Evolutionary conservation across 2,797 vertebrate species (phyloP).

Genomic region (Cyprinella venusta): DNA sequence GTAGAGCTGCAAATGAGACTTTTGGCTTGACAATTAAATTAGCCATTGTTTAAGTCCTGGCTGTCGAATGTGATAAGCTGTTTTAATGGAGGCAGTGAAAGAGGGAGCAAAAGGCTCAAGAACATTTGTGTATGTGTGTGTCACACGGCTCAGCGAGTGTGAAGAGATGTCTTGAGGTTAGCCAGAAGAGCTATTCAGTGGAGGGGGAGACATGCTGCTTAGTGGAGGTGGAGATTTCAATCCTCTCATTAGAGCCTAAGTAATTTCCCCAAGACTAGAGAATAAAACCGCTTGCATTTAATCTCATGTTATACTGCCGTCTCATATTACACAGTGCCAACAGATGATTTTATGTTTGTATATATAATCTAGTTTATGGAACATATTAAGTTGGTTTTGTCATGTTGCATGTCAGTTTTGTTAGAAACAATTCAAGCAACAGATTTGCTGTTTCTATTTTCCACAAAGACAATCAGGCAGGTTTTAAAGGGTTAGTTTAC

Average conservation of each 20-base stretch:
- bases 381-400: not conserved
- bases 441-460: too few species aligned
- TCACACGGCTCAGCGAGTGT: conserved; percentile 38
- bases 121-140: conserved; percentile 43
- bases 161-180: conserved; percentile 53
- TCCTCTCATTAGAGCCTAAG: conserved; percentile 40
- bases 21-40: conserved; percentile 65
- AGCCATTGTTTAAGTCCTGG: conserved; percentile 56
- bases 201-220: conserved; percentile 19
- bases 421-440: not conserved
- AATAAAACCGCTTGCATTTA: conserved; percentile 7
- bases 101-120: not conserved
- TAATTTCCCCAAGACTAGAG: conserved; percentile 29
- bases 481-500: too few species aligned
- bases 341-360: conserved; percentile 4
- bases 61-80: conserved; percentile 63
- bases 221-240: conserved; percentile 46
- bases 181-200: not conserved
- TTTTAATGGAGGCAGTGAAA: conserved; percentile 53
- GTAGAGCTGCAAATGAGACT: conserved; percentile 52
- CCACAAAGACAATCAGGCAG: too few species aligned
- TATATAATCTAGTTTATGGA: not conserved
- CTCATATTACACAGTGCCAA: conserved; percentile 12
- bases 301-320: conserved; percentile 11
- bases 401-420: not conserved